Evolutionary conservation across 2,113 vertebrate species (phyloP).

Genomic region (Urocynchramus pylzowi): DNA sequence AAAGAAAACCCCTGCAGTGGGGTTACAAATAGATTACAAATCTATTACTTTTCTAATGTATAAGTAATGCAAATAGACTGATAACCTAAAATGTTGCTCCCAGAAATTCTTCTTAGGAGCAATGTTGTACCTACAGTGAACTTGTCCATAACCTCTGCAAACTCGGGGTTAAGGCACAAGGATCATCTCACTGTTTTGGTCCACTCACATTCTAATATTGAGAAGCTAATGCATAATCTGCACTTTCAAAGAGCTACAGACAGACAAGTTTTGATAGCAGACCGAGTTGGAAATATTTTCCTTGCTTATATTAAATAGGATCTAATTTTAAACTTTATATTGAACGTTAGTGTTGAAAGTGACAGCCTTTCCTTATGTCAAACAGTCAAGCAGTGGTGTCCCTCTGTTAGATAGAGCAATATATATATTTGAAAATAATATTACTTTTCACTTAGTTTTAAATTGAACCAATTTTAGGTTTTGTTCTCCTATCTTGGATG

Average conservation of each 20-base stretch:
- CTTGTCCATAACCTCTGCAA: neutral
- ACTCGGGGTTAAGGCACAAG: neutral
- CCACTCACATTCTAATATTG: neutral
- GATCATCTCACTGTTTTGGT: neutral
- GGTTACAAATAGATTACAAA: neutral
- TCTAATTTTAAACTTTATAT: neutral
- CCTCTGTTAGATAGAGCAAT: neutral
- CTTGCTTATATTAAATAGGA: neutral
- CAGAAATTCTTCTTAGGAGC: neutral
- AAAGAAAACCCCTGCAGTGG: neutral
- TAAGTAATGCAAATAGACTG: neutral
- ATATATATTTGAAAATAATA: neutral
- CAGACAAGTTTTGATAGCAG: neutral
- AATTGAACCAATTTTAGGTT: neutral
- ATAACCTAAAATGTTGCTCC: neutral
- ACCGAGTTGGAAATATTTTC: neutral
- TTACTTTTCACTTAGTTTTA: neutral
- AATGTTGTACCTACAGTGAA: neutral
- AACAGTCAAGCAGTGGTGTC: neutral
- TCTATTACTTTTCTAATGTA: neutral
- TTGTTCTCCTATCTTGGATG: neutral
- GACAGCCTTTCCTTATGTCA: neutral
- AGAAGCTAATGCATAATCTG: neutral
- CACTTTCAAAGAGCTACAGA: neutral
- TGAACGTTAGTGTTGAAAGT: neutral